Percentiles rank a stretch among this genome's conserved stretches.
phyloP scores from a whole-genome alignment of 2,888 invertebrate genomes.

The Napeogenes inachia region DNA sequence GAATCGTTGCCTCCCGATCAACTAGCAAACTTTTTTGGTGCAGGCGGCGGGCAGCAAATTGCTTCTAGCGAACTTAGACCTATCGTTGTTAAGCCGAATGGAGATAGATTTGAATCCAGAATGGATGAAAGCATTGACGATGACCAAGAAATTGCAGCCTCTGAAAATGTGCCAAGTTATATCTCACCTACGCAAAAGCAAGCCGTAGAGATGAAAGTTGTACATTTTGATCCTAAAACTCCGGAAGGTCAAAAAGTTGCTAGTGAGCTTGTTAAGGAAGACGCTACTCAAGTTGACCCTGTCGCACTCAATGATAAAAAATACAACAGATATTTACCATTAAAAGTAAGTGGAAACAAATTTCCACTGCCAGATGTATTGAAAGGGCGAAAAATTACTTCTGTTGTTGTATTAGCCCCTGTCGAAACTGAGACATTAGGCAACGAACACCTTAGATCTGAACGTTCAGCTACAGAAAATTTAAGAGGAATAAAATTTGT shows the following conservation, averaged over 20 bases:
- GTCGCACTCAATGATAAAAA: slow-evolving; percentile 85
- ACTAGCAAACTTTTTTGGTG: slow-evolving; percentile 89
- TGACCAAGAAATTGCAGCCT: slow-evolving; percentile 77
- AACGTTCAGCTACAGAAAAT: slow-evolving; percentile 74
- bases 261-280: slow-evolving; percentile 82
- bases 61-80: slow-evolving; percentile 83
- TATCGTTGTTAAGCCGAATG: slow-evolving; percentile 80
- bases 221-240: slow-evolving; percentile 87
- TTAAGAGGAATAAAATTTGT: slow-evolving; percentile 84
- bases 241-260: slow-evolving; percentile 84
- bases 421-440: slow-evolving; percentile 83
- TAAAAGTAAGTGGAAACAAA: slow-evolving; percentile 90
- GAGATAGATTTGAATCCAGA: slow-evolving; percentile 74
- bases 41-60: slow-evolving; percentile 87
- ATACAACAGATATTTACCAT: slow-evolving; percentile 89
- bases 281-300: slow-evolving; percentile 85
- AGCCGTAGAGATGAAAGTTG: slow-evolving; percentile 90
- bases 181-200: slow-evolving; percentile 60
- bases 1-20: slow-evolving; percentile 91
- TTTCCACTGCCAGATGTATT: slow-evolving; percentile 90
- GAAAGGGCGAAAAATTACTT: slow-evolving; percentile 86
- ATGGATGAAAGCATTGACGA: slow-evolving; percentile 65
- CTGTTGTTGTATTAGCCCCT: slow-evolving; percentile 90
- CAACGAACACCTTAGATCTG: slow-evolving; percentile 66
- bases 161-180: slow-evolving; percentile 68